Conservation (phyloP, 2,797 vertebrate species). For the Rhinogobio ventralis region DNA sequence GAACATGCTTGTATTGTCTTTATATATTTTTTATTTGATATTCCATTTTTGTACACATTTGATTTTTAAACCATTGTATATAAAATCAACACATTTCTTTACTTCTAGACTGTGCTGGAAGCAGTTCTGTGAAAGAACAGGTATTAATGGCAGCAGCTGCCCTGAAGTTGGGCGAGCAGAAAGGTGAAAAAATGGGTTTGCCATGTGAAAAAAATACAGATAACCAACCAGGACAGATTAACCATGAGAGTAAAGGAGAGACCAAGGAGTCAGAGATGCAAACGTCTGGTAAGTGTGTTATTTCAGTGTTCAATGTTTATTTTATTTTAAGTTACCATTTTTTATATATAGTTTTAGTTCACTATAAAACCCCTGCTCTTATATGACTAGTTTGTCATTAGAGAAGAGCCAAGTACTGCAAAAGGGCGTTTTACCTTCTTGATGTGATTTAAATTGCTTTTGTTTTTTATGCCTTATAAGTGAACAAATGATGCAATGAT, state of each 20-base stretch:
- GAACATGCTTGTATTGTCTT: neutral
- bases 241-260: neutral
- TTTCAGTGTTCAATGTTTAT: neutral
- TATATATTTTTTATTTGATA: too few species aligned
- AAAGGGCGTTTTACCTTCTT: neutral
- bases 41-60: neutral
- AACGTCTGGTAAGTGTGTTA: neutral
- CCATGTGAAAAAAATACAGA: conserved; percentile 41
- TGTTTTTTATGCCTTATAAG: neutral
- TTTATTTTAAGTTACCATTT: neutral
- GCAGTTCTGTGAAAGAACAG: neutral
- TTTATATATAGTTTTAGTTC: neutral
- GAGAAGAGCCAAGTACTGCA: neutral
- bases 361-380: neutral
- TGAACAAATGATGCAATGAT: neutral
- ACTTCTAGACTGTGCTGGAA: conserved; percentile 10
- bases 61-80: neutral
- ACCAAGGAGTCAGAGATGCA: neutral
- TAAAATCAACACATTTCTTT: neutral
- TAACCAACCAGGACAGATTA: neutral
- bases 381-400: neutral
- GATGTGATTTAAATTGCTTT: neutral
- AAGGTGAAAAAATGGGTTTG: conserved; percentile 48
- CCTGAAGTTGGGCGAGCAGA: conserved; percentile 42
- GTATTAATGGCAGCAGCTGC: conserved; percentile 59